These are phyloP conservation scores for Dipodomys merriami DNA, from an alignment of 2,113 vertebrate genomes.

Conservation along the genomic window DNA sequence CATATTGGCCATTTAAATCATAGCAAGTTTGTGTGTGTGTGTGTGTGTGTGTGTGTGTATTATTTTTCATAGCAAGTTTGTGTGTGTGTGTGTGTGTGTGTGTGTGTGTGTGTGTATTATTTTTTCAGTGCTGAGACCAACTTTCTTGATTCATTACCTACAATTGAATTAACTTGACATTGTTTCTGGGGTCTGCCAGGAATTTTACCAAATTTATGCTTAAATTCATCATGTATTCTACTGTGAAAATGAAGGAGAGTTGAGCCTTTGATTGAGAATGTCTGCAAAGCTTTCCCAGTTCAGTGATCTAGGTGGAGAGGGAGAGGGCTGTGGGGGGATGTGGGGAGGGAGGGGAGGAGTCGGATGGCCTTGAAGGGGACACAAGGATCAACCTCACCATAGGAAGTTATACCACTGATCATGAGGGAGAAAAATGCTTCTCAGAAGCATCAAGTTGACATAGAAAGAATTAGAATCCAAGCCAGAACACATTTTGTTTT, in stretches of 20 bases:
- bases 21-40: neutral
- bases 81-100: no score
- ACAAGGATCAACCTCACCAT: neutral
- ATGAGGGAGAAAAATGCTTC: neutral
- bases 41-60: no score
- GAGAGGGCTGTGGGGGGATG: neutral
- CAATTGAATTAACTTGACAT: slow-evolving; percentile 66
- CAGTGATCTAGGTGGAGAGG: no score
- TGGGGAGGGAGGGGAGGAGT: neutral
- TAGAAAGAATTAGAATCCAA: neutral
- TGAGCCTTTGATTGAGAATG: neutral
- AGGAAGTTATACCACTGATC: neutral
- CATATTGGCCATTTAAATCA: slow-evolving; percentile 70
- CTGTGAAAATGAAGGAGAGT: neutral
- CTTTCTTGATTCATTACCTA: slow-evolving; percentile 57
- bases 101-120: no score
- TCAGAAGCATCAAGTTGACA: neutral
- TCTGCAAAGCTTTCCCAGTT: no score
- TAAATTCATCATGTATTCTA: neutral
- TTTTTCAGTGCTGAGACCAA: slow-evolving; percentile 58
- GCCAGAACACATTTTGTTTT: neutral
- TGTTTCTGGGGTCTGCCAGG: slow-evolving; percentile 30
- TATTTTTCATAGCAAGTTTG: neutral
- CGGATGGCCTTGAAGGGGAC: neutral
- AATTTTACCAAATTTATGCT: slow-evolving; percentile 48